These are phyloP conservation scores for Archilochus colubris DNA, from an alignment of 2,113 vertebrate species.

Conservation along the genomic window DNA sequence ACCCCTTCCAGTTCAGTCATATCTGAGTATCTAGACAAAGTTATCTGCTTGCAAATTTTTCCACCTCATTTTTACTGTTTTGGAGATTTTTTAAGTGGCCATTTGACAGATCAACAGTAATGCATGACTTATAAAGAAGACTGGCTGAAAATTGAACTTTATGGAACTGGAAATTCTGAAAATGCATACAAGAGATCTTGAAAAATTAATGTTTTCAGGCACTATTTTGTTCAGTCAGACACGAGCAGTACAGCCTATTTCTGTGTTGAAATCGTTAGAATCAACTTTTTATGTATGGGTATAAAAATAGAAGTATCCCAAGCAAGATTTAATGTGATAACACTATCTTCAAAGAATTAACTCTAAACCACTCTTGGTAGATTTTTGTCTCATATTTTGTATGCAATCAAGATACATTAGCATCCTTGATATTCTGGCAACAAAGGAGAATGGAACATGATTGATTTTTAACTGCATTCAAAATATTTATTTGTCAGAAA, in stretches of 20 bases:
- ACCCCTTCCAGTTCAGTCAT: background rate
- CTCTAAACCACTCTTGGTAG: background rate
- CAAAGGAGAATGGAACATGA: background rate
- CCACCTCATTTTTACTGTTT: background rate
- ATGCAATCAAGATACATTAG: background rate
- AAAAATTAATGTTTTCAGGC: background rate
- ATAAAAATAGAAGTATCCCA: background rate
- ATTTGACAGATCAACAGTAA: background rate
- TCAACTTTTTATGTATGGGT: accelerated
- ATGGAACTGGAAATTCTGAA: background rate
- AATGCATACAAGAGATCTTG: background rate
- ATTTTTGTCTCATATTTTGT: background rate
- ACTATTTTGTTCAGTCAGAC: background rate
- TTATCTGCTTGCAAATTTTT: background rate
- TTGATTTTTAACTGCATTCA: background rate
- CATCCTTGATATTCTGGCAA: background rate
- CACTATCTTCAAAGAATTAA: background rate
- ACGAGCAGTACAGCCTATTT: background rate
- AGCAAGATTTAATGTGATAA: background rate
- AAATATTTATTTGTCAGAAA: background rate
- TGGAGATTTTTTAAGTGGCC: background rate
- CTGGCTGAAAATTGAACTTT: background rate
- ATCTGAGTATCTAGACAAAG: background rate
- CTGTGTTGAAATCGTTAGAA: background rate
- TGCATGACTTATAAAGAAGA: background rate